These are phyloP conservation scores for Siniperca undulata DNA, from an alignment of 2,797 vertebrate genomes.

Conservation along the genomic window DNA sequence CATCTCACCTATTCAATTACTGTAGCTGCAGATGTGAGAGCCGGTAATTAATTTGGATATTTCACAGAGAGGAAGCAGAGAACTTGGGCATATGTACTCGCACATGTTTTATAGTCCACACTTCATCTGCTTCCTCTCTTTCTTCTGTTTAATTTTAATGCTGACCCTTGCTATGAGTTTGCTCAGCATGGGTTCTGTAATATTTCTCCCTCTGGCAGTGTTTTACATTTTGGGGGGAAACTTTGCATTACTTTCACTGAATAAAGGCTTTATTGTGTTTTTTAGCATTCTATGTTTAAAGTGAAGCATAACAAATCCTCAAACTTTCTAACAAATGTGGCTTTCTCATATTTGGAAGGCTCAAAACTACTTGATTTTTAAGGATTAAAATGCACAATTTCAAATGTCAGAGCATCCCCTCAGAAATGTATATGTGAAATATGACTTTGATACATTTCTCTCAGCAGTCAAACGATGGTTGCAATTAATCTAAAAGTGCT, in stretches of 20 bases:
- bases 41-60: conserved; percentile 27
- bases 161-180: conserved; percentile 37
- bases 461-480: background rate
- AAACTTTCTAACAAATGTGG: background rate
- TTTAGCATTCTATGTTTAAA: background rate
- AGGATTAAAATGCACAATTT: background rate
- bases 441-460: background rate
- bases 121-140: conserved; percentile 44
- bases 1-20: conserved; percentile 27
- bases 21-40: conserved; percentile 41
- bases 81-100: background rate
- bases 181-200: conserved; percentile 11
- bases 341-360: background rate
- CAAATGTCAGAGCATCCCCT: background rate
- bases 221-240: conserved; percentile 1
- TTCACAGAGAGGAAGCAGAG: conserved; percentile 24
- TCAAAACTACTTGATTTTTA: background rate
- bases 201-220: background rate
- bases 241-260: background rate
- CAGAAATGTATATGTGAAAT: background rate
- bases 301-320: background rate
- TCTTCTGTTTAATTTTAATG: conserved; percentile 41
- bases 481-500: background rate
- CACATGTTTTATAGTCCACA: conserved; percentile 51
- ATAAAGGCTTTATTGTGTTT: background rate